Percentiles rank a stretch among this genome's conserved stretches.
phyloP scores from a whole-genome alignment of 2,888 invertebrate genomes.

The Aromia moschata region DNA sequence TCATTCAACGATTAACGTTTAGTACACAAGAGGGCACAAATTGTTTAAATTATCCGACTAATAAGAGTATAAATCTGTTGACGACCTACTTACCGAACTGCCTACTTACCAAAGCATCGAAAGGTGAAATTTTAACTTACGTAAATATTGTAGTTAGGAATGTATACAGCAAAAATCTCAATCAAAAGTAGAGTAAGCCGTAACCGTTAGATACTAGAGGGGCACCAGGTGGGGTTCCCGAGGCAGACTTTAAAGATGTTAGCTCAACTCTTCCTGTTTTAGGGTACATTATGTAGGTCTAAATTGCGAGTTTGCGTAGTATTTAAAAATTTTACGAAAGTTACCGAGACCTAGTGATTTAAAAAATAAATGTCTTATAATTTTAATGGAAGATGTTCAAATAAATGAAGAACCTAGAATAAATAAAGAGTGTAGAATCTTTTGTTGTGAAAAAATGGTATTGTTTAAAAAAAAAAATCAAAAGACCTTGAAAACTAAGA shows the following conservation, averaged over 20 bases:
- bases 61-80: not conserved
- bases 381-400: too few species aligned
- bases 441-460: too few species aligned
- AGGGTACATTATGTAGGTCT: not conserved
- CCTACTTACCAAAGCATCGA: conserved; percentile 17
- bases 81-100: not conserved
- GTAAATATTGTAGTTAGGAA: not conserved
- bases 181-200: not conserved
- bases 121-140: not conserved
- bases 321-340: conserved; percentile 42
- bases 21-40: conserved; percentile 14
- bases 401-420: too few species aligned
- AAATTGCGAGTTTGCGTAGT: conserved; percentile 14
- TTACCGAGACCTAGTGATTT: conserved; percentile 39
- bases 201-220: not conserved
- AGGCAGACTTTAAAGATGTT: not conserved
- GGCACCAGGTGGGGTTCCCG: not conserved
- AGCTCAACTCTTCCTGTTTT: not conserved
- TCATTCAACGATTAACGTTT: conserved; percentile 15
- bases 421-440: too few species aligned
- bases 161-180: not conserved
- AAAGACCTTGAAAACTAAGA: too few species aligned
- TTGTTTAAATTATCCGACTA: conserved; percentile 3
- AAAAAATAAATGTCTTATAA: too few species aligned
- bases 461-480: too few species aligned